Conservation (phyloP, 1,140 invertebrate species). For the Drosophila lowei region DNA sequence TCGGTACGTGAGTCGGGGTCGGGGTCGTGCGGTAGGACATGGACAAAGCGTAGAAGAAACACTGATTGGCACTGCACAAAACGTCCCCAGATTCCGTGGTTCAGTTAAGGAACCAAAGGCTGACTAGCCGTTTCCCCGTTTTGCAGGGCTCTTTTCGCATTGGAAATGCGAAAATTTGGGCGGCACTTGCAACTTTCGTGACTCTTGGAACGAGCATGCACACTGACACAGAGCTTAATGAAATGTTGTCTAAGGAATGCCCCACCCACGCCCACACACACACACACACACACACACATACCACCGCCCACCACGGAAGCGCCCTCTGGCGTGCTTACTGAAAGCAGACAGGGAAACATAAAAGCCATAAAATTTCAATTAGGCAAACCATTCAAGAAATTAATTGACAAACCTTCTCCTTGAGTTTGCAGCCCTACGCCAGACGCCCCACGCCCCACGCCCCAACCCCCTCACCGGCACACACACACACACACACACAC, state of each 20-base stretch:
- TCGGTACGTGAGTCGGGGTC: no score
- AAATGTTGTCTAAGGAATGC: slow-evolving; percentile 49
- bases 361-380: slow-evolving; percentile 79
- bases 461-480: slow-evolving; percentile 1
- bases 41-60: no score
- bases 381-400: slow-evolving; percentile 79
- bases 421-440: slow-evolving; percentile 28
- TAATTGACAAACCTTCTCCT: slow-evolving; percentile 77
- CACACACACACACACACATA: not conserved
- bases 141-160: no score
- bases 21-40: no score
- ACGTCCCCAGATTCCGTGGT: no score
- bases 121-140: no score
- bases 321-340: not conserved
- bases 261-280: slow-evolving; percentile 16
- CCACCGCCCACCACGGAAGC: slow-evolving; percentile 1
- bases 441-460: not conserved
- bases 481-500: slow-evolving; percentile 4
- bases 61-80: no score
- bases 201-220: slow-evolving; percentile 16
- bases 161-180: slow-evolving; percentile 8
- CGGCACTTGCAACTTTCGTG: slow-evolving; percentile 20
- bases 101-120: no score
- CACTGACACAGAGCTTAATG: slow-evolving; percentile 24
- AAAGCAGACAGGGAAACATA: slow-evolving; percentile 52